phyloP scores from a whole-genome alignment of 1,140 invertebrate species.

The Drosophila pectinifera region DNA sequence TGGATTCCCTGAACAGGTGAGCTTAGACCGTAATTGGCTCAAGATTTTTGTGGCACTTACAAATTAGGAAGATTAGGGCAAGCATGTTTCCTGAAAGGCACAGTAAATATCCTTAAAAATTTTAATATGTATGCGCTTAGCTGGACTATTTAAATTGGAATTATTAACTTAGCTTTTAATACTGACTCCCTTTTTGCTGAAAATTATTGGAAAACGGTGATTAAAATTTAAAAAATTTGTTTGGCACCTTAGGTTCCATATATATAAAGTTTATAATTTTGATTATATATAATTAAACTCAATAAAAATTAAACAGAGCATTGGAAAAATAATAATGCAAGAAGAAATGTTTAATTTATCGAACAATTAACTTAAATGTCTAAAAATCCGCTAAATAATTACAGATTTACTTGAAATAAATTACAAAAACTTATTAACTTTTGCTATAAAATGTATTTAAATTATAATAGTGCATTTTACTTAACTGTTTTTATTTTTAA shows the following conservation, averaged over 20 bases:
- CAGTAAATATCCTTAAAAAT: too few species aligned
- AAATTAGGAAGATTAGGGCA: neutral
- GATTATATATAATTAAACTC: too few species aligned
- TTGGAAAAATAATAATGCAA: too few species aligned
- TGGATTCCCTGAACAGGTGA: slow-evolving; percentile 13
- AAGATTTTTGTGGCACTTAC: neutral
- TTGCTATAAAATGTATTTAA: neutral
- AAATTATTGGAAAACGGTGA: neutral
- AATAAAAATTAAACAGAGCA: neutral
- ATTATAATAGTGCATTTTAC: too few species aligned
- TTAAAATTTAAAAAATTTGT: too few species aligned
- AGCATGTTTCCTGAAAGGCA: neutral
- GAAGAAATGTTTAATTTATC: too few species aligned
- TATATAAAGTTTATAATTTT: too few species aligned
- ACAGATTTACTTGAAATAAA: too few species aligned
- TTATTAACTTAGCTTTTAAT: neutral
- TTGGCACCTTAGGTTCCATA: too few species aligned
- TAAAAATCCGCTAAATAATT: too few species aligned
- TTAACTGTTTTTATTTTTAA: neutral
- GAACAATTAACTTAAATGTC: too few species aligned
- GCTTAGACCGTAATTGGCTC: neutral
- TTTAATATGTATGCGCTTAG: neutral
- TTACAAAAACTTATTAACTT: neutral
- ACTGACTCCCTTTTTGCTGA: too few species aligned
- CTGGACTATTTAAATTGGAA: neutral